Conservation (phyloP, 2,797 vertebrate genomes). For the Erithacus rubecula region DNA sequence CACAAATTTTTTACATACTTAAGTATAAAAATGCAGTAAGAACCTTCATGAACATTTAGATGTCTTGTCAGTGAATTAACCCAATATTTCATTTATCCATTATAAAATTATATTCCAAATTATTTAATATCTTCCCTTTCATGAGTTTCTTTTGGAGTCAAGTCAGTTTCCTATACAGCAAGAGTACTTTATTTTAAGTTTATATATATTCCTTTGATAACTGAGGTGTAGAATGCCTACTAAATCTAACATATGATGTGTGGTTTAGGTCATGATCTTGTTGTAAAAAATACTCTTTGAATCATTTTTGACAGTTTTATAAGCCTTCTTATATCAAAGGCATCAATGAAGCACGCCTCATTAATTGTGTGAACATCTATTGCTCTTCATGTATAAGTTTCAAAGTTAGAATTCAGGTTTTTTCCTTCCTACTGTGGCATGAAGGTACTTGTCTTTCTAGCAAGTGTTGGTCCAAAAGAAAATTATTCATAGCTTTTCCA, state of each 20-base stretch:
- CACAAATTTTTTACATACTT: neutral
- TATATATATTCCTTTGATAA: conserved; percentile 30
- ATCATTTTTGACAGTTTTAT: conserved; percentile 37
- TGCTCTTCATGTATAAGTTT: neutral
- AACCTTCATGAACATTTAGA: neutral
- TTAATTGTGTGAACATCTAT: conserved; percentile 25
- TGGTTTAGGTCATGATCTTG: neutral
- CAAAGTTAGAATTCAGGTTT: neutral
- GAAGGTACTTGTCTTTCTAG: neutral
- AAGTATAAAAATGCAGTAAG: neutral
- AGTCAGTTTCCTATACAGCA: neutral
- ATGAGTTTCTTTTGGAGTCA: neutral
- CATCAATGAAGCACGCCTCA: neutral
- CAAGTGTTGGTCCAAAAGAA: neutral
- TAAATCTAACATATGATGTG: neutral
- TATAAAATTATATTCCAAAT: neutral
- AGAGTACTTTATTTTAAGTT: neutral
- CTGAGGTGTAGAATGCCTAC: neutral
- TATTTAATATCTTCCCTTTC: neutral
- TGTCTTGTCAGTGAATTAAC: neutral
- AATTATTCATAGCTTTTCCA: neutral
- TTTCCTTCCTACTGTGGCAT: neutral
- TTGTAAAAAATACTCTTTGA: conserved; percentile 22
- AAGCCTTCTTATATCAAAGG: conserved; percentile 7
- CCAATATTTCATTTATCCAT: neutral